Evolutionary conservation across 1,140 invertebrate genomes (phyloP), one percentile per base, ranked within the genome.

Genomic region (Argopecten irradians): DNA sequence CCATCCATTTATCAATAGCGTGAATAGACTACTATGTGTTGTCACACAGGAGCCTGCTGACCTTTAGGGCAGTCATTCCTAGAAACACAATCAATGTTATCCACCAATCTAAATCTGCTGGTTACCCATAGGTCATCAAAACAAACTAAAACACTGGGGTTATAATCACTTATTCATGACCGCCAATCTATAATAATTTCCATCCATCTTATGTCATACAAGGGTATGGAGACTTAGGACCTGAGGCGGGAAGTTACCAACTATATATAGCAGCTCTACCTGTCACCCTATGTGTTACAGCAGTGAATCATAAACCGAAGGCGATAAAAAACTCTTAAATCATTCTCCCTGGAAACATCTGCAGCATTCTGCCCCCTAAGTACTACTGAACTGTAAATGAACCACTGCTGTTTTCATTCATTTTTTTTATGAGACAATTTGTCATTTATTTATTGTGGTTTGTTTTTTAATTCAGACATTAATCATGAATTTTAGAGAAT

Each of bases 61-160:
- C 55, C 55, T 71, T 71, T 71, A n/a, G 55, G n/a, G 28, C n/a
- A 71, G 55, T 71, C n/a, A 71, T 71, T 71, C 55, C 55, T 71
- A 5, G 55, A 71, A 71, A 28, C 55, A 71, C n/a, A 71, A 71
- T 71, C 55, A 71, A 71, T 71, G 55, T 22, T 71, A 28, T 71
- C 55, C 55, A n/a, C n/a, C 55, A 71, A 71, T 71, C 55, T 71
- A n/a, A 3, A 28, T 1, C 55, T n/a, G 55, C 28, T 71, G n/a
- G 55, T 22, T 71, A 71, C 22, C 55, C 55, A 71, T 22, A 28
- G 55, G 55, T 71, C n/a, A 71, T 71, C n/a, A 71, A 71, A 71
- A 71, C 55, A 71, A 22, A 71, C 55, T 71, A n/a, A 71, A 71
- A 71, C 55, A 71, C 22, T 71, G 55, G n/a, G 22, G n/a, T 28